These are phyloP conservation scores for Lethrus apterus DNA, from an alignment of 1,140 invertebrate genomes.

Conservation along the genomic window DNA sequence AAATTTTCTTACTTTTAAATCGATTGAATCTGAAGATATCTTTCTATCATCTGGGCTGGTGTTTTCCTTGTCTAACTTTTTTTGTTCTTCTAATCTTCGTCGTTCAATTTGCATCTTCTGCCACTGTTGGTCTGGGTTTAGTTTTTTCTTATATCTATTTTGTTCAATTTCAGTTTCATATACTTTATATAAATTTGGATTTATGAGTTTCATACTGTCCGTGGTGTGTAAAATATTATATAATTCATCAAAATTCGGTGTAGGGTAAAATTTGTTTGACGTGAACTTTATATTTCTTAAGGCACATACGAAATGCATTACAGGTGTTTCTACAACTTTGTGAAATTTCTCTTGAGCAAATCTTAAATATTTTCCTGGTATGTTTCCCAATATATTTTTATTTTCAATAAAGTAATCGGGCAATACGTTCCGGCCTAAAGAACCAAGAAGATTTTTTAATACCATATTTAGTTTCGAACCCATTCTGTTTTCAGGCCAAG, in stretches of 20 bases:
- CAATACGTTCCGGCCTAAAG: constrained; percentile 51
- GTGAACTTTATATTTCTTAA: constrained; percentile 56
- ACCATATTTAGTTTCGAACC: constrained; percentile 59
- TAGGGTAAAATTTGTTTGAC: constrained; percentile 52
- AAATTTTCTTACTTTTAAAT: constrained; percentile 37
- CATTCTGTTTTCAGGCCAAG: constrained; percentile 61
- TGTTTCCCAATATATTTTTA: constrained; percentile 64
- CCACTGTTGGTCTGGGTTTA: constrained; percentile 33
- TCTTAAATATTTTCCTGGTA: constrained; percentile 54
- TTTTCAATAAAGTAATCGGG: constrained; percentile 65
- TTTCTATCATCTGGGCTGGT: constrained; percentile 16
- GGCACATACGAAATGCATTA: constrained; percentile 59
- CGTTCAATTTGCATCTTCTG: constrained; percentile 39
- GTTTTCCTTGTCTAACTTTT: constrained; percentile 31
- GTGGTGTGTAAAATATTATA: constrained; percentile 49
- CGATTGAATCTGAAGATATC: constrained; percentile 35
- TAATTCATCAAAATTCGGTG: constrained; percentile 53
- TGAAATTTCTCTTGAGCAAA: constrained; percentile 57
- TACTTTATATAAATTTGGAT: no score
- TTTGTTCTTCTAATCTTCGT: constrained; percentile 42
- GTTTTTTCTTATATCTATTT: no score
- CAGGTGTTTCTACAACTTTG: constrained; percentile 53
- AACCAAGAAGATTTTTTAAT: constrained; percentile 45
- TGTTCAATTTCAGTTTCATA: no score
- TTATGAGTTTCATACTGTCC: no score